Percentiles rank a stretch among this genome's conserved stretches.
These are phyloP conservation scores for Sipunculus nudus DNA, from an alignment of 2,888 invertebrate genomes.

Conservation along the genomic window DNA sequence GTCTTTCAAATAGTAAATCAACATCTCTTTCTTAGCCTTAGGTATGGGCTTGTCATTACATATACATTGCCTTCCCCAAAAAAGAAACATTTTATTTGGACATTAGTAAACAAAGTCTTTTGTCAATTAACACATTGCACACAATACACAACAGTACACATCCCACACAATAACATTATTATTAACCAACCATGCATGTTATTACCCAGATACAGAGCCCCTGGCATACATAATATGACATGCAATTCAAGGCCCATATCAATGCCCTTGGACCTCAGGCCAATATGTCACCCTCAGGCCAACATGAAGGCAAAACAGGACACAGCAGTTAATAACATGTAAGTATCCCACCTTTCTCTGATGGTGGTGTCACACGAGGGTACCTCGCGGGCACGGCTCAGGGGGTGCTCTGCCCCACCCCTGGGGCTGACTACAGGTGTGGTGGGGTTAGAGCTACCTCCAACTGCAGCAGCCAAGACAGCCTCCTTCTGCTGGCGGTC, in stretches of 20 bases:
- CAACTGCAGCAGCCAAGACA: slow-evolving; percentile 38
- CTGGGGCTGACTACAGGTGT: slow-evolving; percentile 15
- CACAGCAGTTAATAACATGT: not conserved
- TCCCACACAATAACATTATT: too few relatives aligned
- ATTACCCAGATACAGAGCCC: too few relatives aligned
- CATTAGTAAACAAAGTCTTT: too few relatives aligned
- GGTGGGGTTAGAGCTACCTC: slow-evolving; percentile 9
- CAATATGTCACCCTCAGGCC: not conserved
- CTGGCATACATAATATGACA: too few relatives aligned
- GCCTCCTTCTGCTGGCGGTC: slow-evolving; percentile 73
- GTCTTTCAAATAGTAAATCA: too few relatives aligned
- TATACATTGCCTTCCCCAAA: too few relatives aligned
- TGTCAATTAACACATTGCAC: too few relatives aligned
- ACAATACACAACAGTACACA: too few relatives aligned
- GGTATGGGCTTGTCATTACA: too few relatives aligned
- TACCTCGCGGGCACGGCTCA: slow-evolving; percentile 15
- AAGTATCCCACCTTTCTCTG: slow-evolving; percentile 2
- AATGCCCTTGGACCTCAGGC: not conserved
- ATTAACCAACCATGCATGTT: too few relatives aligned
- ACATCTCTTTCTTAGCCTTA: too few relatives aligned
- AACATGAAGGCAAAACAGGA: not conserved
- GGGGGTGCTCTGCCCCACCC: not conserved
- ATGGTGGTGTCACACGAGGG: slow-evolving; percentile 7
- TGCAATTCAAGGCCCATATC: not conserved
- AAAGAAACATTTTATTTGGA: too few relatives aligned